phyloP scores from a whole-genome alignment of 2,888 invertebrate species.

The Euclidia mi region DNA sequence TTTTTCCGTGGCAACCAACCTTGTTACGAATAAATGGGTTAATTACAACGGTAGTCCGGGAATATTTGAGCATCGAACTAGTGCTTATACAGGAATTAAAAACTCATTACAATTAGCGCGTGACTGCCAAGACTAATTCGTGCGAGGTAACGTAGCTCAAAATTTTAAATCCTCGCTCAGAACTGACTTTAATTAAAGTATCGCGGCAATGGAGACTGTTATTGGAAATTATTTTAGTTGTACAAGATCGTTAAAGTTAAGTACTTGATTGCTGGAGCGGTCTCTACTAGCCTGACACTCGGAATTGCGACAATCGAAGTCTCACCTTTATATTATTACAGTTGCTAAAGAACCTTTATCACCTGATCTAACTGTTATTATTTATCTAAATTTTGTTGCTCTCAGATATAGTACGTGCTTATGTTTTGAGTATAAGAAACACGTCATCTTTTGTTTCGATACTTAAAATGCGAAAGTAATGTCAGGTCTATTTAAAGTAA shows the following conservation, averaged over 20 bases:
- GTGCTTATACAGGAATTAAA: slow-evolving; percentile 65
- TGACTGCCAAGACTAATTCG: slow-evolving; percentile 58
- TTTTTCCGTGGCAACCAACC: slow-evolving; percentile 36
- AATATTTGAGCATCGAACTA: slow-evolving; percentile 53
- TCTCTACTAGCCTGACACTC: too few relatives aligned
- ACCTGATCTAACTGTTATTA: too few relatives aligned
- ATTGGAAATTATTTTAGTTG: slow-evolving; percentile 23
- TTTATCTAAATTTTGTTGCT: too few relatives aligned
- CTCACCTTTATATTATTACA: too few relatives aligned
- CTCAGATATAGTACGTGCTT: too few relatives aligned
- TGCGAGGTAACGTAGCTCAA: slow-evolving; percentile 29
- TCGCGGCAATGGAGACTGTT: not conserved
- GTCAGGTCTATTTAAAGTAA: too few relatives aligned
- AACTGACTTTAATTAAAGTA: slow-evolving; percentile 54
- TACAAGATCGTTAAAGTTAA: slow-evolving; percentile 18
- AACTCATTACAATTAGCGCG: slow-evolving; percentile 66
- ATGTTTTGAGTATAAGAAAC: too few relatives aligned
- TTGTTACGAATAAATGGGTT: slow-evolving; percentile 54
- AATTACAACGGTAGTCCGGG: slow-evolving; percentile 52
- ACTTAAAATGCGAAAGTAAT: too few relatives aligned
- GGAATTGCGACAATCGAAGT: too few relatives aligned
- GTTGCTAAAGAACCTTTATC: too few relatives aligned
- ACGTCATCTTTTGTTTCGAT: too few relatives aligned
- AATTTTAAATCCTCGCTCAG: slow-evolving; percentile 55
- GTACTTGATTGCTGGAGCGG: slow-evolving; percentile 5